These are phyloP conservation scores for Spisula subtruncata DNA, from an alignment of 2,888 invertebrate genomes.

Conservation along the genomic window DNA sequence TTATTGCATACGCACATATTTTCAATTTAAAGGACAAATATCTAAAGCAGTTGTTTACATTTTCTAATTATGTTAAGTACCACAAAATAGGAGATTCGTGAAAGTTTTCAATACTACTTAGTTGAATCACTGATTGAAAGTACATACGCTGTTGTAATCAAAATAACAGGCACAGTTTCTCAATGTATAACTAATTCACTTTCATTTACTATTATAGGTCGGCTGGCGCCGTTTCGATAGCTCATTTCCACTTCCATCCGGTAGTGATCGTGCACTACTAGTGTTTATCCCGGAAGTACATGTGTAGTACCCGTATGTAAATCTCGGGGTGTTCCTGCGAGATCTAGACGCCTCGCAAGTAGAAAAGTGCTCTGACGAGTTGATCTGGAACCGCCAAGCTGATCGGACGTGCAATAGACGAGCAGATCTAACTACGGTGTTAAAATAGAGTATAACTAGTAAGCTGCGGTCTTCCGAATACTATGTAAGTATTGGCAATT, in stretches of 20 bases:
- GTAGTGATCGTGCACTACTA: too few species aligned
- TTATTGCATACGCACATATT: constrained; percentile 2
- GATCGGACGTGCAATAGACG: too few species aligned
- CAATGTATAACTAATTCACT: background rate
- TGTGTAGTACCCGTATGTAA: too few species aligned
- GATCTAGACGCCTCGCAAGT: too few species aligned
- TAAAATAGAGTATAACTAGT: too few species aligned
- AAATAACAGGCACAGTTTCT: background rate
- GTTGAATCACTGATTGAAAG: background rate
- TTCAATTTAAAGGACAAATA: background rate
- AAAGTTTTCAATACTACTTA: constrained; percentile 1
- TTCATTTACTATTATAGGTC: constrained; percentile 67
- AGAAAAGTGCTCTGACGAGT: too few species aligned
- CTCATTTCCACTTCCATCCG: constrained; percentile 79
- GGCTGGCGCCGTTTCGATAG: constrained; percentile 77
- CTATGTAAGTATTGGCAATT: too few species aligned
- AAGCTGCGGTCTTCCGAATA: too few species aligned
- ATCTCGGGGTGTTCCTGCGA: too few species aligned
- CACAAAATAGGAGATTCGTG: background rate
- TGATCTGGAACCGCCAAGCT: too few species aligned
- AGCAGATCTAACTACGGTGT: too few species aligned
- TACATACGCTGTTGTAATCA: background rate
- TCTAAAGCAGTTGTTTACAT: constrained; percentile 15
- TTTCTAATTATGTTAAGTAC: constrained; percentile 7
- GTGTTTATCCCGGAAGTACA: too few species aligned